Conservation (phyloP, 2,888 invertebrate genomes). For the Sminthurides aquaticus region DNA sequence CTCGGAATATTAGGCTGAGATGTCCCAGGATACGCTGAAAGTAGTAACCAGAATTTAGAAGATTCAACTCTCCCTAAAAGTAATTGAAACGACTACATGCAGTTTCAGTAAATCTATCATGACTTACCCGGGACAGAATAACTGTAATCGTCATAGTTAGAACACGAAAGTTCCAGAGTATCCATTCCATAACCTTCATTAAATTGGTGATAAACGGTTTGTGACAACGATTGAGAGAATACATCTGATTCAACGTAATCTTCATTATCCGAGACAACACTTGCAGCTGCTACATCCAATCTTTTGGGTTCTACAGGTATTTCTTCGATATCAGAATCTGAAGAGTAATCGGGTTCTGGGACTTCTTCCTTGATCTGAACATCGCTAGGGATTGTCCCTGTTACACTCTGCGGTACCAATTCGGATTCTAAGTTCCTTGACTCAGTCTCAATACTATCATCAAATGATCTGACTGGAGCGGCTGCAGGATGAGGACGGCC, state of each 20-base stretch:
- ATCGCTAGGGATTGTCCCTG: not conserved
- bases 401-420: too few relatives aligned
- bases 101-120: too few relatives aligned
- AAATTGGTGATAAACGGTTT: too few relatives aligned
- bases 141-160: too few relatives aligned
- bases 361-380: conserved; percentile 9
- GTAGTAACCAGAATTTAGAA: too few relatives aligned
- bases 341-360: not conserved
- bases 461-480: not conserved
- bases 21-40: too few relatives aligned
- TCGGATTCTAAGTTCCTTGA: not conserved
- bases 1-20: too few relatives aligned
- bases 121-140: too few relatives aligned
- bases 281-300: not conserved
- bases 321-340: conserved; percentile 1
- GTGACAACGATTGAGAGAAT: not conserved
- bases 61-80: too few relatives aligned
- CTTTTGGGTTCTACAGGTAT: not conserved
- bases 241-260: not conserved
- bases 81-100: too few relatives aligned
- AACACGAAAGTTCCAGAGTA: too few relatives aligned
- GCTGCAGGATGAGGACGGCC: not conserved
- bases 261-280: not conserved
- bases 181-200: too few relatives aligned
- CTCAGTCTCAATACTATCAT: not conserved